A percentile compares a stretch with the other conserved stretches of the same genome.
phyloP scores from a whole-genome alignment of 2,113 vertebrate genomes.

The Enhydra lutris region DNA sequence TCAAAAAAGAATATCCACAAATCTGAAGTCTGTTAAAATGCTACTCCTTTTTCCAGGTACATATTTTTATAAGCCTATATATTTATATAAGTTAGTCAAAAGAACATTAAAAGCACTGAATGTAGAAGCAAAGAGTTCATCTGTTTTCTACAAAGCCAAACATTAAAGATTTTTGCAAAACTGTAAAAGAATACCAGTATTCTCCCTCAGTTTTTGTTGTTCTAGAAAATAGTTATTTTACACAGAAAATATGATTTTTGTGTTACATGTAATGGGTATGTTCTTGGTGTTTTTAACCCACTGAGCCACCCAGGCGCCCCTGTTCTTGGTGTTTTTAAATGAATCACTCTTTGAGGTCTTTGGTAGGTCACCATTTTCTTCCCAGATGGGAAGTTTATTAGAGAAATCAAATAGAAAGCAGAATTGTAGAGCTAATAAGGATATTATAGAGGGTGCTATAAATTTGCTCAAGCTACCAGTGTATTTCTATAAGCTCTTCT shows the following conservation, averaged over 20 bases:
- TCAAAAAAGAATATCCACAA: not conserved
- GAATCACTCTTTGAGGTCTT: not conserved
- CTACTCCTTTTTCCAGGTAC: not conserved
- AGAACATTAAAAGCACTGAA: not conserved
- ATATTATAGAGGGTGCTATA: not conserved
- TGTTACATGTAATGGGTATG: not conserved
- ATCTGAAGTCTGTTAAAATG: not conserved
- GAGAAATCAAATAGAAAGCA: not conserved
- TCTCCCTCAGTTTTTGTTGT: not conserved
- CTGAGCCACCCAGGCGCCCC: too few relatives aligned
- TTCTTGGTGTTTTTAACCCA: conserved; percentile 20
- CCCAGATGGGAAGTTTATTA: not conserved
- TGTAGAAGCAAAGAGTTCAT: not conserved
- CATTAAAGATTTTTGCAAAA: not conserved
- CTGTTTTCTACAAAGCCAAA: not conserved
- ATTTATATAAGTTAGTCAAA: not conserved
- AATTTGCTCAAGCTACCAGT: not conserved
- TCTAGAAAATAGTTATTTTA: conserved; percentile 5
- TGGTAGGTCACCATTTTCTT: conserved; percentile 10
- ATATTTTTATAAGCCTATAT: not conserved
- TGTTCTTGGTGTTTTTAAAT: conserved; percentile 4
- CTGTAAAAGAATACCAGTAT: not conserved
- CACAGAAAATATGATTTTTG: not conserved
- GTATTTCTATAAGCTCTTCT: not conserved
- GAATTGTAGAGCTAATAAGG: not conserved